Conservation (phyloP, 1,140 invertebrate species). For the Drosophila tani region DNA sequence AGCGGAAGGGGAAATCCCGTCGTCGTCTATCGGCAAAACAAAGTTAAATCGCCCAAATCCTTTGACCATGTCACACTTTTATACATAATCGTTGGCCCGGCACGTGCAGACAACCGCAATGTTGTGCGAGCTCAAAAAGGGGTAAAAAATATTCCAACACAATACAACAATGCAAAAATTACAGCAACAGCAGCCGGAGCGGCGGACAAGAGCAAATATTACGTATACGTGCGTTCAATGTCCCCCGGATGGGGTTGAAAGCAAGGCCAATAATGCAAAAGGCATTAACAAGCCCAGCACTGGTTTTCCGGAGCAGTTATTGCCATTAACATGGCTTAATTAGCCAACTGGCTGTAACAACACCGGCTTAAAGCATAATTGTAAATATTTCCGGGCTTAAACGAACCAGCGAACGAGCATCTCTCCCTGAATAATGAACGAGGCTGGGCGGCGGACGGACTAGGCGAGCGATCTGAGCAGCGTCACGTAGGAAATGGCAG, state of each 20-base stretch:
- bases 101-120: constrained; percentile 74
- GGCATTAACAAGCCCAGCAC: constrained; percentile 61
- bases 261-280: constrained; percentile 65
- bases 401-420: constrained; percentile 2
- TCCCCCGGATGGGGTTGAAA: constrained; percentile 8
- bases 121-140: constrained; percentile 41
- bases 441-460: not conserved
- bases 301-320: constrained; percentile 57
- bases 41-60: constrained; percentile 67
- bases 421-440: constrained; percentile 8
- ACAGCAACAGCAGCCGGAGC: constrained; percentile 1
- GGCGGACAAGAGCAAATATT: constrained; percentile 55
- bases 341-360: constrained; percentile 67
- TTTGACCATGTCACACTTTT: constrained; percentile 65
- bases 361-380: constrained; percentile 67
- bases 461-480: constrained; percentile 44
- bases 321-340: constrained; percentile 76
- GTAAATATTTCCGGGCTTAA: constrained; percentile 55
- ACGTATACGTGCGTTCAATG: constrained; percentile 60
- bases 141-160: not conserved
- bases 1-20: not conserved
- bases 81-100: constrained; percentile 57
- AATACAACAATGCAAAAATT: constrained; percentile 39
- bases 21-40: constrained; percentile 45
- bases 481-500: constrained; percentile 48